Evolutionary conservation across 1,140 invertebrate genomes (phyloP), one percentile per base, ranked within the genome.

Genomic region (Polypedilum vanderplanki): DNA sequence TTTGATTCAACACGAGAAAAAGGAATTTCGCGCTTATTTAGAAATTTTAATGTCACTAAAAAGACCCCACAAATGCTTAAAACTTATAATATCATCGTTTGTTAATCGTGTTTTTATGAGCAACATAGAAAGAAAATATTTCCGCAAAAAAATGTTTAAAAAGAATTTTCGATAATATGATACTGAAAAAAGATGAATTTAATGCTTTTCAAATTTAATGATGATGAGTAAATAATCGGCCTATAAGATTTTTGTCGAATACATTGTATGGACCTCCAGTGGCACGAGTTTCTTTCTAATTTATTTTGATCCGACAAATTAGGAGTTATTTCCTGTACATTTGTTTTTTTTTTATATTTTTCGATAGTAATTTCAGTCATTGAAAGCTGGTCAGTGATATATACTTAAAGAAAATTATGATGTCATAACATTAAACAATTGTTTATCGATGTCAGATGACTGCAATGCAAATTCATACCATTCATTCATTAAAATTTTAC

Each of bases 141-240:
- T 70, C 65, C 65, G 65, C 65, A 70, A 70, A 57, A 46, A 57
- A 57, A n/a, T n/a, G n/a, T 15, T 57, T 12, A 57, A 57, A 57
- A 15, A n/a, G 12, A 57, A 57, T 57, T 57, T 33, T 33, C 24
- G 24, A 33, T 33, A 70, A 18, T 70, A 9, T 70, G 17, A 20
- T 70, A 33, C 24, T 33, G 24, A 33, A 33, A 33, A 33, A 5
- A 70, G 3, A 17, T n/a, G n/a, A 17, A 57, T 57, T 57, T 57
- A 15, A 5, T 20, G 65, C n/a, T 70, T 67, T 20, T 70, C 8
- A 9, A 70, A 18, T 20, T 20, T 70, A 70, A 70, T 70, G 65
- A 70, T 70, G 65, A 70, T 70, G 65, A 70, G 17, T 20, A 70
- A 70, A 70, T 70, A 70, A 70, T 70, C 20, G 65, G 20, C 17